Percentiles rank a stretch among this genome's conserved stretches.
Conservation (phyloP, 1,140 invertebrate genomes). For the Drosophila micromelanica region DNA sequence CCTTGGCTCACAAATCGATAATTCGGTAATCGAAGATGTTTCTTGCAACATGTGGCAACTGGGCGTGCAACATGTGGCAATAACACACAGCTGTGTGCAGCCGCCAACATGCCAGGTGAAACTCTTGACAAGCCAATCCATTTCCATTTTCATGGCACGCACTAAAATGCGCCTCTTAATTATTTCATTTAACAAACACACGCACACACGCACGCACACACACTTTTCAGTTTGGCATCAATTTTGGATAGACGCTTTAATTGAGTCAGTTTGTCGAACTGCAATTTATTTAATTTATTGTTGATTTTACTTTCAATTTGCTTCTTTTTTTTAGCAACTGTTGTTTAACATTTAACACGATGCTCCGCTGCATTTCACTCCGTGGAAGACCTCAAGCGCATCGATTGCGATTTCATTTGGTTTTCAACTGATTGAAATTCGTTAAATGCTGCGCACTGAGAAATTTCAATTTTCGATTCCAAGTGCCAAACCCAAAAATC, state of each 20-base stretch:
- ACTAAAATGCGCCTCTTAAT: constrained; percentile 30
- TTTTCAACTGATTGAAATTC: constrained; percentile 19
- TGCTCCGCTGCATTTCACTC: constrained; percentile 21
- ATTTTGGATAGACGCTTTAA: constrained; percentile 22
- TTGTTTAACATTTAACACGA: constrained; percentile 26
- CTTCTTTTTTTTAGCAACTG: constrained; percentile 11
- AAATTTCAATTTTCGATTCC: constrained; percentile 2
- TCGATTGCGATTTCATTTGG: constrained; percentile 13
- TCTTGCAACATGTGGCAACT: constrained; percentile 2
- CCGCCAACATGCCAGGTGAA: constrained; percentile 11
- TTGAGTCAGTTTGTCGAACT: constrained; percentile 35
- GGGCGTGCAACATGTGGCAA: constrained; percentile 6
- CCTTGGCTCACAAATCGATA: constrained; percentile 7
- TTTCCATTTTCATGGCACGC: constrained; percentile 41
- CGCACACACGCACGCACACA: constrained; percentile 8
- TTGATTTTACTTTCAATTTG: constrained; percentile 38
- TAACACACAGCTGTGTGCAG: neutral
- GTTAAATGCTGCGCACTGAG: neutral
- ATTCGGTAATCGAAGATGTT: neutral
- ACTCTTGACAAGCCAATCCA: constrained; percentile 33
- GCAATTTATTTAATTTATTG: constrained; percentile 40
- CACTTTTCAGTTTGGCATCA: constrained; percentile 1
- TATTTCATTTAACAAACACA: constrained; percentile 25
- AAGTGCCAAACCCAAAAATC: neutral
- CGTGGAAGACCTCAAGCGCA: constrained; percentile 5